These are phyloP conservation scores for Drosophila ustulata DNA, from an alignment of 2,888 invertebrate species.

Conservation along the genomic window DNA sequence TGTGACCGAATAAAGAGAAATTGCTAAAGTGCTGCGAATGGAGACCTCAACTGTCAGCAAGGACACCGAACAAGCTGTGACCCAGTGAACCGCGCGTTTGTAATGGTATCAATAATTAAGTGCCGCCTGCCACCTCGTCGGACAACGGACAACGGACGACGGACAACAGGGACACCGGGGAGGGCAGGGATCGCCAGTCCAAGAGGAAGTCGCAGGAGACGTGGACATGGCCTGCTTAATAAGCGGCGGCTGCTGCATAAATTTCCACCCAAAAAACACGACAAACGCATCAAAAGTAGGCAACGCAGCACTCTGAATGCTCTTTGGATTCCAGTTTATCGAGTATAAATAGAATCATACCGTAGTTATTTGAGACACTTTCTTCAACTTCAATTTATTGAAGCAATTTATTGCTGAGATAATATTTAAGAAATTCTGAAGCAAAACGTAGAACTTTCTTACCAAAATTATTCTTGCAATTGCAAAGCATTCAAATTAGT, in stretches of 20 bases:
- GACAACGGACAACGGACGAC: conserved; percentile 8
- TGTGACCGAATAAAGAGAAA: conserved; percentile 50
- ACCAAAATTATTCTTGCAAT: too few species aligned
- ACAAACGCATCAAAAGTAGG: conserved; percentile 11
- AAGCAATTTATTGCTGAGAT: too few species aligned
- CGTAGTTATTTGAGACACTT: too few species aligned
- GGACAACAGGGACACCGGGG: not conserved
- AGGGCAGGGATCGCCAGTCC: not conserved
- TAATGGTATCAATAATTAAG: conserved; percentile 80
- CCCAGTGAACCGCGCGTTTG: conserved; percentile 71
- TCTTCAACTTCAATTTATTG: too few species aligned
- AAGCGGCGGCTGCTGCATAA: conserved; percentile 79
- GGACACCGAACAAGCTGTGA: conserved; percentile 58
- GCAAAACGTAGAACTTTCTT: too few species aligned
- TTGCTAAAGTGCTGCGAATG: conserved; percentile 52
- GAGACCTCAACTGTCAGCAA: conserved; percentile 42
- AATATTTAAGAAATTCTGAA: too few species aligned
- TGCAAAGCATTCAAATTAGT: too few species aligned
- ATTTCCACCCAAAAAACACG: conserved; percentile 62
- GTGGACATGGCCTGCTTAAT: conserved; percentile 69
- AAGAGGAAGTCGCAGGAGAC: not conserved
- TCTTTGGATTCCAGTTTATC: conserved; percentile 9
- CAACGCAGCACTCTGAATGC: conserved; percentile 13
- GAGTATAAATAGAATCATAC: too few species aligned
- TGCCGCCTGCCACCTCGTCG: conserved; percentile 73